Evolutionary conservation across 1,140 invertebrate species (phyloP).

Genomic region (Acromyrmex heyeri): DNA sequence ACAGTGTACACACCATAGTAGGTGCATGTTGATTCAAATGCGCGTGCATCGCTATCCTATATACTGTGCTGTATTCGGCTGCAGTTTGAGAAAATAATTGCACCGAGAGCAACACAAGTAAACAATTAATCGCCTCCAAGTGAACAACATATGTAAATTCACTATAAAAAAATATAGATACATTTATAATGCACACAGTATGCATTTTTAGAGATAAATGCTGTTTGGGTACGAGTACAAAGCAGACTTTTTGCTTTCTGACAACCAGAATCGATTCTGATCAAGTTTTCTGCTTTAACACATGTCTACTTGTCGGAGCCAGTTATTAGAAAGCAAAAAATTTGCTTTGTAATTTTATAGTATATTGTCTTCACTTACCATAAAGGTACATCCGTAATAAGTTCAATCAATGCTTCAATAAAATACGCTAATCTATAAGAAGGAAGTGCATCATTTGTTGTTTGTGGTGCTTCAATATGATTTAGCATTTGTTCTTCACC

Average conservation of each 20-base stretch:
- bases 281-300: too few species aligned
- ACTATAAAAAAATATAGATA: conserved; percentile 85
- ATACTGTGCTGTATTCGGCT: conserved; percentile 88
- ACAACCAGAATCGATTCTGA: too few species aligned
- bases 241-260: too few species aligned
- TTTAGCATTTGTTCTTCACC: conserved; percentile 92
- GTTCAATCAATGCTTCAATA: conserved; percentile 90
- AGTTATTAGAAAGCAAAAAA: too few species aligned
- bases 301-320: too few species aligned
- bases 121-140: conserved; percentile 94
- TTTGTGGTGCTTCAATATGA: conserved; percentile 90
- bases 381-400: conserved; percentile 93
- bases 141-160: conserved; percentile 96
- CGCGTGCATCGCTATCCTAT: conserved; percentile 91
- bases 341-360: too few species aligned
- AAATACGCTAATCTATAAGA: conserved; percentile 87
- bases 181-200: conserved; percentile 27
- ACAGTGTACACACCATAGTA: conserved; percentile 91
- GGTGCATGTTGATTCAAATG: conserved; percentile 90
- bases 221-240: neutral
- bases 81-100: conserved; percentile 93
- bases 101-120: conserved; percentile 95
- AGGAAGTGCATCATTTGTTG: conserved; percentile 68
- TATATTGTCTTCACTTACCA: conserved; percentile 85
- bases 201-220: neutral